A percentile compares a stretch with the other conserved stretches of the same genome.
Evolutionary conservation across 2,113 vertebrate species (phyloP).

Genomic region (Xiphorhynchus elegans): DNA sequence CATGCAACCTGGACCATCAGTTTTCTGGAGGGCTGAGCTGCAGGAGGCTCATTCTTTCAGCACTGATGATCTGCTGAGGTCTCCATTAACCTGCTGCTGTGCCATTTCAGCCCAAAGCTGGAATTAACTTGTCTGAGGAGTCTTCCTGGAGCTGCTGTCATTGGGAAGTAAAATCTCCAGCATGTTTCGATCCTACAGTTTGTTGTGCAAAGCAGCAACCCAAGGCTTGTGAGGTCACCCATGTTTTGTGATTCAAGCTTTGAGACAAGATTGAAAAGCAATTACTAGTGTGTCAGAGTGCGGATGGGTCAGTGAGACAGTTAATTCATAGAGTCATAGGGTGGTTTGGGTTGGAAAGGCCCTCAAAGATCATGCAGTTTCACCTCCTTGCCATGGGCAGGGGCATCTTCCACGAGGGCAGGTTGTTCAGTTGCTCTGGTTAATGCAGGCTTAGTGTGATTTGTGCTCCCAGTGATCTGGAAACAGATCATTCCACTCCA

Average conservation of each 20-base stretch:
- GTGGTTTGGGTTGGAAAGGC: neutral
- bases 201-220: neutral
- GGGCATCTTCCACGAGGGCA: neutral
- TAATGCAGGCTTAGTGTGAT: neutral
- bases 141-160: neutral
- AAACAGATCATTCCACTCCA: fast-evolving
- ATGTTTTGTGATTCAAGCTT: neutral
- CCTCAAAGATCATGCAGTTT: neutral
- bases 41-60: neutral
- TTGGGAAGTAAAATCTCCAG: neutral
- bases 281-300: neutral
- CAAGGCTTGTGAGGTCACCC: neutral
- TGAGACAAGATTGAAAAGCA: neutral
- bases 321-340: neutral
- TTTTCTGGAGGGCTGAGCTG: neutral
- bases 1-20: neutral
- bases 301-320: neutral
- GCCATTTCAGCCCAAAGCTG: neutral
- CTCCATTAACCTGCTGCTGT: neutral
- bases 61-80: neutral
- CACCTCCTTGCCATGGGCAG: neutral
- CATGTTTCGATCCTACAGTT: fast-evolving
- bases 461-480: neutral
- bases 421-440: neutral
- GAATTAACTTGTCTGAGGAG: neutral